These are phyloP conservation scores for Steromphala cineraria DNA, from an alignment of 2,888 invertebrate genomes.

Conservation along the genomic window DNA sequence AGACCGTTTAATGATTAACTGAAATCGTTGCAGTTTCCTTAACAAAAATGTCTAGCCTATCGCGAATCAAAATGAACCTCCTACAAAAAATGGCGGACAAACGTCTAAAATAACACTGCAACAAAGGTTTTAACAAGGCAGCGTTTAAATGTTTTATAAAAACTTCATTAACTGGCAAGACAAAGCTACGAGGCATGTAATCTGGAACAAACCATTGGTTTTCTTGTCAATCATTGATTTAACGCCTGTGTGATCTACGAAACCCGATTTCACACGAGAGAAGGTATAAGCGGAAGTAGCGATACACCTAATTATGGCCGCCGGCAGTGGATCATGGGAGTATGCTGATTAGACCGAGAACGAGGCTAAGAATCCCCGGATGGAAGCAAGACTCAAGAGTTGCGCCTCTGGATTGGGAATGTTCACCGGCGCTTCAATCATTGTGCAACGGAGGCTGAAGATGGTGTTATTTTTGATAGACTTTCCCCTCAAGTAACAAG, in stretches of 20 bases:
- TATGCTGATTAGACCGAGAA: constrained; percentile 17
- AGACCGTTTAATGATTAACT: too few species aligned
- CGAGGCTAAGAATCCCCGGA: constrained; percentile 2
- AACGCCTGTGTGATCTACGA: not conserved
- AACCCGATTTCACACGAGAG: constrained; percentile 3
- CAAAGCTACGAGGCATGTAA: not conserved
- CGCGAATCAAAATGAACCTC: too few species aligned
- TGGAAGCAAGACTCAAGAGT: not conserved
- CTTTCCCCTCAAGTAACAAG: not conserved
- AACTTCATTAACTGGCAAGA: not conserved
- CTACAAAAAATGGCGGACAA: too few species aligned
- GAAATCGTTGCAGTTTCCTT: too few species aligned
- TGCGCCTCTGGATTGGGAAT: not conserved
- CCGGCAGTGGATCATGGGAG: constrained; percentile 8
- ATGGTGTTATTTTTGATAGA: not conserved
- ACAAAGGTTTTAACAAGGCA: too few species aligned
- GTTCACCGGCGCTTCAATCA: not conserved
- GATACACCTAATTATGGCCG: constrained; percentile 17
- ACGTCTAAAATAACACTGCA: too few species aligned
- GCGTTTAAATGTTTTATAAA: not conserved
- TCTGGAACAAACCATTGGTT: not conserved
- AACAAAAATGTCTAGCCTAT: too few species aligned
- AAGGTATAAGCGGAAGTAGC: not conserved
- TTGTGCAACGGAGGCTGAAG: not conserved
- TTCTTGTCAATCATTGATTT: not conserved